Evolutionary conservation across 1,140 invertebrate genomes (phyloP).

Genomic region (Drosophila ironensis): DNA sequence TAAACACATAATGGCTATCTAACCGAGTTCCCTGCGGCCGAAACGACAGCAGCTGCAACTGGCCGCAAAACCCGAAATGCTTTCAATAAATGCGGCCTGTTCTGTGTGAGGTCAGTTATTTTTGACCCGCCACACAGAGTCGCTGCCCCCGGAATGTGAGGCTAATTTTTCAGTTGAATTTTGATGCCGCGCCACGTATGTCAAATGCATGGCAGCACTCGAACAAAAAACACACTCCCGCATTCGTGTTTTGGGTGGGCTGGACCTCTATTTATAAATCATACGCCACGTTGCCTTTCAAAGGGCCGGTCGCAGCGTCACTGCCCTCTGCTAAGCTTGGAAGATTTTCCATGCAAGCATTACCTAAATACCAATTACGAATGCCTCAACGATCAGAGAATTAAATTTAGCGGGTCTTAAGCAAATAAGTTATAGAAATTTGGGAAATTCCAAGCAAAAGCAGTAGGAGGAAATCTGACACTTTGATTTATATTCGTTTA

Average conservation of each 20-base stretch:
- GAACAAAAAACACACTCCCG: constrained; percentile 26
- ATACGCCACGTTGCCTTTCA: constrained; percentile 46
- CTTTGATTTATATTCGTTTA: too few relatives aligned
- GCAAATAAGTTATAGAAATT: too few relatives aligned
- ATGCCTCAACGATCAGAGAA: too few relatives aligned
- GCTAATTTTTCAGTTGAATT: constrained; percentile 63
- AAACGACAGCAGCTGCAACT: constrained; percentile 15
- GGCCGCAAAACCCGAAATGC: constrained; percentile 58
- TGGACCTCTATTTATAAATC: constrained; percentile 42
- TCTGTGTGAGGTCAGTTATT: constrained; percentile 28
- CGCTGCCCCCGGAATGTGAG: constrained; percentile 30
- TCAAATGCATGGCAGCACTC: constrained; percentile 41
- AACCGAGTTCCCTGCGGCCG: constrained; percentile 32
- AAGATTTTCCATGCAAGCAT: constrained; percentile 1
- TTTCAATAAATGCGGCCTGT: constrained; percentile 65
- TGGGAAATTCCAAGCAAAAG: too few relatives aligned
- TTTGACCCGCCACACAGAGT: constrained; percentile 47
- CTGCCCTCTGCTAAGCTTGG: constrained; percentile 11
- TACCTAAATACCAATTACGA: constrained; percentile 1
- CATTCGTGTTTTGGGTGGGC: constrained; percentile 4
- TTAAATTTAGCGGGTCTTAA: too few relatives aligned
- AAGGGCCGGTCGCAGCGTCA: constrained; percentile 20
- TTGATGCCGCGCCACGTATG: constrained; percentile 39
- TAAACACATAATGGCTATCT: constrained; percentile 65
- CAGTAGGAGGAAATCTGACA: too few relatives aligned